Evolutionary conservation across 2,113 vertebrate genomes (phyloP).

Genomic region (Anthoscopus minutus): DNA sequence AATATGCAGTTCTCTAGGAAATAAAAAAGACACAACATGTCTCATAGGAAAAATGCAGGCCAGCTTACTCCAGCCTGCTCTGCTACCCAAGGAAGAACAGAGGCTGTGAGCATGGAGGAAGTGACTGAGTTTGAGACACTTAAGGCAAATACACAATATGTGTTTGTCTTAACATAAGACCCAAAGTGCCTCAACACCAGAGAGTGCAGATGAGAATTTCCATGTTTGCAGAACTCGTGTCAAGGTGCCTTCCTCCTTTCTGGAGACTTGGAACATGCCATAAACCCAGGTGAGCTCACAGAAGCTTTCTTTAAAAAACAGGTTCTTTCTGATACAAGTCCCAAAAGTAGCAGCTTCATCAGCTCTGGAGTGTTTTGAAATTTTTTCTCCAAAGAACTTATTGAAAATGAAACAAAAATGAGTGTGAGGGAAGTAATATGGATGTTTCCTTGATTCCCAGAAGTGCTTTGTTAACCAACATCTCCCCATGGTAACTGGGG

Average conservation of each 20-base stretch:
- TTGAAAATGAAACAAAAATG: neutral
- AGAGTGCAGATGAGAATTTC: accelerated
- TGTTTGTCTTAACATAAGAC: neutral
- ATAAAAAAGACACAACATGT: neutral
- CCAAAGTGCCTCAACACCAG: neutral
- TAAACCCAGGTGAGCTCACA: neutral
- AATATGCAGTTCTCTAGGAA: neutral
- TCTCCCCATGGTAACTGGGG: no score
- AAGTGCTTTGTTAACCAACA: neutral
- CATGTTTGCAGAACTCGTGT: neutral
- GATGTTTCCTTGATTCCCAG: neutral
- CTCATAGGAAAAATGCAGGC: neutral
- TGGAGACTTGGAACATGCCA: neutral
- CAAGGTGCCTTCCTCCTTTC: neutral
- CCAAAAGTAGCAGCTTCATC: neutral
- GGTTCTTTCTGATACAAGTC: neutral
- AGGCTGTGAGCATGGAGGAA: neutral
- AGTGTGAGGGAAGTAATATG: neutral
- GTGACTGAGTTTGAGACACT: neutral
- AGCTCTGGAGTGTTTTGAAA: neutral
- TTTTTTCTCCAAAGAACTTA: neutral
- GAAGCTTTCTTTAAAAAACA: neutral
- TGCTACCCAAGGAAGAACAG: neutral
- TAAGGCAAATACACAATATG: neutral
- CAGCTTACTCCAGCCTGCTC: neutral